Evolutionary conservation across 2,888 invertebrate species (phyloP).

Genomic region (Eupithecia subfuscata): DNA sequence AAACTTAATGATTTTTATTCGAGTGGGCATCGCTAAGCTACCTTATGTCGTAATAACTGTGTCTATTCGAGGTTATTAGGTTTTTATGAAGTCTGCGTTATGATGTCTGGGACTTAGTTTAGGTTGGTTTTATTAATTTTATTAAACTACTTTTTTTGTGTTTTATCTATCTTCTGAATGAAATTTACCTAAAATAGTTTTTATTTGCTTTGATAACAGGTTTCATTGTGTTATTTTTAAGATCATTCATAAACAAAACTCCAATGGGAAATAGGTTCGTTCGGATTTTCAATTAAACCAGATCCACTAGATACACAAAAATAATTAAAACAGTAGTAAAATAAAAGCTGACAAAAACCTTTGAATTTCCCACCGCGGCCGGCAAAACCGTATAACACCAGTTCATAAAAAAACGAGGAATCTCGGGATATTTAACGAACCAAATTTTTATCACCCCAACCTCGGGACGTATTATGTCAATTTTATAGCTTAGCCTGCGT

Average conservation of each 20-base stretch:
- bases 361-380: neutral
- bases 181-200: neutral
- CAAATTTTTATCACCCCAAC: slow-evolving; percentile 56
- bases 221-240: neutral
- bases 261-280: neutral
- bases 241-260: neutral
- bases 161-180: neutral
- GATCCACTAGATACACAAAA: neutral
- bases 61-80: slow-evolving; percentile 35
- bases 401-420: slow-evolving; percentile 14
- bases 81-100: slow-evolving; percentile 34
- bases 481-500: slow-evolving; percentile 47
- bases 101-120: slow-evolving; percentile 21
- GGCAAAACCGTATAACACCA: slow-evolving; percentile 11
- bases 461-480: slow-evolving; percentile 60
- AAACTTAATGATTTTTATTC: slow-evolving; percentile 61
- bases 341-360: neutral
- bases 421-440: slow-evolving; percentile 54
- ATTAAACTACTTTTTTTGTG: slow-evolving; percentile 9
- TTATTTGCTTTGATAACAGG: neutral
- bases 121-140: neutral
- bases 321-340: slow-evolving; percentile 6
- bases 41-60: slow-evolving; percentile 41
- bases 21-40: slow-evolving; percentile 57
- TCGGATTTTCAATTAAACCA: neutral